Base-by-base conservation (phyloP, 2,113 vertebrate genomes). In the Danionella cerebrum region DNA sequence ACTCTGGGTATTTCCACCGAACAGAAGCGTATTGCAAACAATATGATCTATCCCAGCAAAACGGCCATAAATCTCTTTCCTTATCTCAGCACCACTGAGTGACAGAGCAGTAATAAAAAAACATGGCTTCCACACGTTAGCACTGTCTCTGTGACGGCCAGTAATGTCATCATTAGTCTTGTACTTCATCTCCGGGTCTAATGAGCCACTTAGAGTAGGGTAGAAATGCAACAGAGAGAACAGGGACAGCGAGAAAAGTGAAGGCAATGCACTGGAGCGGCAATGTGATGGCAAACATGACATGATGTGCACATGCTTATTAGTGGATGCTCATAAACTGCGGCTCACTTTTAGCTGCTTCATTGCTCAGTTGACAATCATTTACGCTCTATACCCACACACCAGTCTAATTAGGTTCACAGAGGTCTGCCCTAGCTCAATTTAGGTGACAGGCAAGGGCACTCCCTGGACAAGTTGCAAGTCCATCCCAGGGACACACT, bases 111-210 rank as follows among this genome's bases (percentile, higher is more conserved):
- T 52, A 39, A 53, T 53, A 31, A 21, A 47, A 18, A 6, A 35
- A 47, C 42, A 35, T 12, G 33, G 27, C 39, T 44, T 31, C 33
- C 24, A 21, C 53, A 57, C 14, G 35, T 39, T 19, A 18, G n/a
- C n/a, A 11, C 13, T 2, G 14, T 44, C 42, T 60, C 39, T 42
- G 38, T 31, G 25, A 38, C 0, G 21, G 19, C 36, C 13, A 24
- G 5, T 60, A 31, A 63, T 64, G 29, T 64, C 7, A 19, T 57
- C 53, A 57, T 57, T 57, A 57, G 53, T 12, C 60, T 19, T 33
- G 5, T 12, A 24, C 42, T 24, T 48, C 29, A 14, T 22, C 44
- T 24, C 12, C 5, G 12, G 27, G 27, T 36, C 44, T 48, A 63
- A 64, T 24, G 60, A 64, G 60, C 29, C 60, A 22, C 42, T 36